phyloP scores from a whole-genome alignment of 2,113 vertebrate species.

The Psilopsiagon aymara region DNA sequence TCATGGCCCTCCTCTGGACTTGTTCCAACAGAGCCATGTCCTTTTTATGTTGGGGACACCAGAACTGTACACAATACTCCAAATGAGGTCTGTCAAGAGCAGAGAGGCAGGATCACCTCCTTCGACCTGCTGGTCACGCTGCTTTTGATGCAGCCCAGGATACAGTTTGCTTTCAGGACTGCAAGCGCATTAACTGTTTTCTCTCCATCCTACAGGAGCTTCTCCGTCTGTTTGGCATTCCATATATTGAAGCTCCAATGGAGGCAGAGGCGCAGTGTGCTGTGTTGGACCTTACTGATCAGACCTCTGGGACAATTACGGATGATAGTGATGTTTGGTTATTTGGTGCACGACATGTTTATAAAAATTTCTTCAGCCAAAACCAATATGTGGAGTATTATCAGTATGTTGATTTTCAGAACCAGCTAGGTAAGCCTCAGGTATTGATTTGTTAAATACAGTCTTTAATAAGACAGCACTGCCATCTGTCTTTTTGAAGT shows the following conservation, averaged over 20 bases:
- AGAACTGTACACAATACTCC: too few relatives aligned
- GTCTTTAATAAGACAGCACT: neutral
- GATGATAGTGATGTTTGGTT: constrained; percentile 99
- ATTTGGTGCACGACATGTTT: constrained; percentile 94
- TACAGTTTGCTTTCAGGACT: too few relatives aligned
- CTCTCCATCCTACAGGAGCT: constrained; percentile 80
- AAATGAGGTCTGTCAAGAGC: too few relatives aligned
- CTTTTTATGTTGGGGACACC: too few relatives aligned
- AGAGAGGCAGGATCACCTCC: too few relatives aligned
- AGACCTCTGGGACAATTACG: constrained; percentile 94
- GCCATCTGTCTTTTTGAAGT: neutral
- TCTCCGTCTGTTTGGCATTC: constrained; percentile 90
- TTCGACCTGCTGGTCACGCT: too few relatives aligned
- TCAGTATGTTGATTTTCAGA: constrained; percentile 90
- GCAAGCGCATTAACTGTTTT: neutral
- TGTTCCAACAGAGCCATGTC: too few relatives aligned
- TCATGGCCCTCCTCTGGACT: too few relatives aligned
- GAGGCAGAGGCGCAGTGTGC: constrained; percentile 98
- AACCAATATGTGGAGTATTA: constrained; percentile 92
- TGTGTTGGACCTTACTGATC: constrained; percentile 85
- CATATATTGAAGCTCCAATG: constrained; percentile 91
- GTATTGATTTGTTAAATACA: neutral
- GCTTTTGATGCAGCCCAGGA: too few relatives aligned
- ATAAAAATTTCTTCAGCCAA: constrained; percentile 96
- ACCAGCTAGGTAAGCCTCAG: constrained; percentile 86